Evolutionary conservation across 1,140 invertebrate genomes (phyloP), one percentile per base, ranked within the genome.

Genomic region (Eurytemora carolleeae): DNA sequence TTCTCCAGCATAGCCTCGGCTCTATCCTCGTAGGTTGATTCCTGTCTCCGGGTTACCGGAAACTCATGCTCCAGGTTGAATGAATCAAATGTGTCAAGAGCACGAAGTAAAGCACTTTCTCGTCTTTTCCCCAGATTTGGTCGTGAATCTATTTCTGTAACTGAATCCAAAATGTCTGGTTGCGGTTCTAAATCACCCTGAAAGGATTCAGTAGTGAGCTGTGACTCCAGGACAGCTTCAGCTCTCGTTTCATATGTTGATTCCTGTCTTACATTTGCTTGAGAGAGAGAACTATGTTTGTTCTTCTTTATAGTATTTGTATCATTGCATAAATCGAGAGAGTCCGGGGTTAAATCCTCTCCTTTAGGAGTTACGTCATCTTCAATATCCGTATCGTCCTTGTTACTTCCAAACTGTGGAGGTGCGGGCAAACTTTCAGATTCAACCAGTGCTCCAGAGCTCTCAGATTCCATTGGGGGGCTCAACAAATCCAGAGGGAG

Each of bases 371-470:
- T 52, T 3, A 15, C 23, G 55, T 61, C 60, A 17, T 62, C 60
- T 18, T 62, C 60, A 2, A 62, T 53, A 44, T 62, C 60, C 22
- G 60, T 62, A 44, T 56, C 60, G 12, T 62, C 60, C 60, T 3
- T 18, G 44, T 21, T 52, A n/a, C n/a, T n/a, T 18, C 19, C 53
- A n/a, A 62, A 62, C 53, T 62, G 52, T 1, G 60, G 60, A 24
- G 60, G 60, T 16, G 53, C 60, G 19, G 60, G 60, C 7, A 62
- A 22, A 23, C 55, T 56, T 25, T 62, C 60, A 18, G 60, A 62
- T 18, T 62, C 60, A 15, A 62, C 18, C 15, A 62, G 52, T 20
- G 60, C 52, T 1, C 21, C 18, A 1, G 60, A 62, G 57, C 20
- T 21, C 19, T 59, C 58, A 17, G 60, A 62, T 26, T 62, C 60